Evolutionary conservation across 1,140 invertebrate species (phyloP), one percentile per base, ranked within the genome.

Genomic region (Tachypleus tridentatus): DNA sequence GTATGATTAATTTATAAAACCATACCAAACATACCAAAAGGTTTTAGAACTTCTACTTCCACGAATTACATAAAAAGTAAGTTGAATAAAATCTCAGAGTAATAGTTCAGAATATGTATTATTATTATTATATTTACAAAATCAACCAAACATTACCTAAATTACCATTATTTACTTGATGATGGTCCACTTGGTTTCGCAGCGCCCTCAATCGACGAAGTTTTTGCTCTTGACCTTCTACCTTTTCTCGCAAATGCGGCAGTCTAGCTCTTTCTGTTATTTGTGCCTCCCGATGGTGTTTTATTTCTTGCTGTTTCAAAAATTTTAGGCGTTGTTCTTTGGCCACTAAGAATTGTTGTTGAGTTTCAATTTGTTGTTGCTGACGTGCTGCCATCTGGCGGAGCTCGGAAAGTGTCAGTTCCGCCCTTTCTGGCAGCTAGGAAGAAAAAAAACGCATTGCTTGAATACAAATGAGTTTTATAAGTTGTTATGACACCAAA

Each of bases 351-450:
- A 91, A 81, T 80, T 92, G 88, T 75, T 92, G 87, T 80, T 93
- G 91, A 70, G 86, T 85, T 80, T 96, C 92, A 76, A 98, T 94
- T 83, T 97, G 91, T 77, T 92, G 89, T 80, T 95, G 92, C 81
- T 97, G 93, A 72, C 91, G 83, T 74, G 88, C 83, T 75, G 93
- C 93, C 90, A 97, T 95, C 77, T 91, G 91, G 65, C 79, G 76
- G 47, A 78, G 73, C 72, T 78, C 76, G 47, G 70, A 67, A 52
- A 69, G 63, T 9, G 65, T 63, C 69, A 94, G 84, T 84, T 85
- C 84, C 74, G 82, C 82, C 72, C 81, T 81, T 75, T 80, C 81
- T 82, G 88, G 88, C 84, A 87, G 82, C 87, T 88, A 80, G 69
- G 84, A 83, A 67, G 67, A 53, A 76, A 63, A 60, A 54, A 49